phyloP scores from a whole-genome alignment of 2,888 invertebrate genomes.

The Heliconius cydno region DNA sequence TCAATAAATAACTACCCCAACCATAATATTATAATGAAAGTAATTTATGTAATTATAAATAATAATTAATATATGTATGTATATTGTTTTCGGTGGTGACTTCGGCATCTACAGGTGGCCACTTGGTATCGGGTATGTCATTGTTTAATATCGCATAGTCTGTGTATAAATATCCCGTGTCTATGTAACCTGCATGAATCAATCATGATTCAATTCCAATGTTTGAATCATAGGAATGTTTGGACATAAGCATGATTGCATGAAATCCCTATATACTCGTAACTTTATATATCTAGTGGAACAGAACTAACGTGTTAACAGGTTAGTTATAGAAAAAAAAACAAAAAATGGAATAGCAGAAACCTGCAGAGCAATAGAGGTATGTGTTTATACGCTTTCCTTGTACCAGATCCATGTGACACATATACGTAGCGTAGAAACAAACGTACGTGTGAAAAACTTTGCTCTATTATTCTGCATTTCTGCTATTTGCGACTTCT shows the following conservation, averaged over 20 bases:
- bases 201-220: slow-evolving; percentile 51
- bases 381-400: slow-evolving; percentile 32
- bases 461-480: slow-evolving; percentile 6
- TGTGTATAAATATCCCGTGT: slow-evolving; percentile 45
- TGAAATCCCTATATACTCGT: slow-evolving; percentile 29
- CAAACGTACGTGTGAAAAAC: slow-evolving; percentile 18
- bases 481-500: slow-evolving; percentile 5
- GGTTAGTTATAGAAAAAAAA: slow-evolving; percentile 28
- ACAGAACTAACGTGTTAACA: slow-evolving; percentile 19
- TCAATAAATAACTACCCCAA: not conserved
- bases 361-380: slow-evolving; percentile 32
- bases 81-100: slow-evolving; percentile 82
- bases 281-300: slow-evolving; percentile 12
- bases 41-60: slow-evolving; percentile 47
- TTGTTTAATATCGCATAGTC: slow-evolving; percentile 57
- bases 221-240: slow-evolving; percentile 42
- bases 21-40: slow-evolving; percentile 19
- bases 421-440: slow-evolving; percentile 19
- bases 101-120: slow-evolving; percentile 88
- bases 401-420: slow-evolving; percentile 30
- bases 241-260: slow-evolving; percentile 54
- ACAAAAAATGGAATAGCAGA: slow-evolving; percentile 19
- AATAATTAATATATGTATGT: slow-evolving; percentile 63
- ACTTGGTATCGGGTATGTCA: slow-evolving; percentile 96
- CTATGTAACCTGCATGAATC: slow-evolving; percentile 58